Percentiles rank a stretch among this genome's conserved stretches.
These are phyloP conservation scores for Melanerpes aurifrons DNA, from an alignment of 2,113 vertebrate genomes.

Conservation along the genomic window DNA sequence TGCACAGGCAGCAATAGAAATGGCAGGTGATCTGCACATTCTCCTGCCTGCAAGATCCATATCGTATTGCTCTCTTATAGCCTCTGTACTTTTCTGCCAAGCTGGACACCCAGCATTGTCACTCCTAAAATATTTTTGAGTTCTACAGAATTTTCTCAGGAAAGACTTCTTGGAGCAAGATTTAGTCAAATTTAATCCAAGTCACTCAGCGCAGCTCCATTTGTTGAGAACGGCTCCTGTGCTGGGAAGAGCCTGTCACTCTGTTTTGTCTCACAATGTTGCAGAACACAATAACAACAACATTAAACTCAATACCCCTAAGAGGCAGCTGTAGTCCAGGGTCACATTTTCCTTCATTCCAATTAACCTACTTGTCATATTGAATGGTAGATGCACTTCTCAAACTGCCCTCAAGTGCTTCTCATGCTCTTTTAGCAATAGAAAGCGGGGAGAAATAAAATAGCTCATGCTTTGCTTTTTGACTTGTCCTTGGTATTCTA, in stretches of 20 bases:
- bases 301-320: constrained; percentile 68
- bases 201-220: constrained; percentile 21
- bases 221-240: constrained; percentile 48
- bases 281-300: constrained; percentile 69
- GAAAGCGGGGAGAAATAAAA: constrained; percentile 45
- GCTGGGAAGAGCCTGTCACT: constrained; percentile 21
- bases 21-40: background rate
- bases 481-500: constrained; percentile 47
- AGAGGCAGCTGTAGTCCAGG: constrained; percentile 66
- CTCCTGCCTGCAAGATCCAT: background rate
- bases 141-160: constrained; percentile 59
- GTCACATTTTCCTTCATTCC: constrained; percentile 73
- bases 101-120: constrained; percentile 40
- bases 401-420: constrained; percentile 63
- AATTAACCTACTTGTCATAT: constrained; percentile 74
- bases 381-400: constrained; percentile 53
- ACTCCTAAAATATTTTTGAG: constrained; percentile 54
- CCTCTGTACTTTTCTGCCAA: background rate
- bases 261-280: constrained; percentile 49
- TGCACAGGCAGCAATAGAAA: background rate
- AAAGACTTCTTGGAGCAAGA: constrained; percentile 57
- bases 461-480: constrained; percentile 50
- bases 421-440: constrained; percentile 71
- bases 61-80: background rate
- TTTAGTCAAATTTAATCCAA: constrained; percentile 68